phyloP scores from a whole-genome alignment of 2,113 vertebrate species.

The Lycaon pictus region DNA sequence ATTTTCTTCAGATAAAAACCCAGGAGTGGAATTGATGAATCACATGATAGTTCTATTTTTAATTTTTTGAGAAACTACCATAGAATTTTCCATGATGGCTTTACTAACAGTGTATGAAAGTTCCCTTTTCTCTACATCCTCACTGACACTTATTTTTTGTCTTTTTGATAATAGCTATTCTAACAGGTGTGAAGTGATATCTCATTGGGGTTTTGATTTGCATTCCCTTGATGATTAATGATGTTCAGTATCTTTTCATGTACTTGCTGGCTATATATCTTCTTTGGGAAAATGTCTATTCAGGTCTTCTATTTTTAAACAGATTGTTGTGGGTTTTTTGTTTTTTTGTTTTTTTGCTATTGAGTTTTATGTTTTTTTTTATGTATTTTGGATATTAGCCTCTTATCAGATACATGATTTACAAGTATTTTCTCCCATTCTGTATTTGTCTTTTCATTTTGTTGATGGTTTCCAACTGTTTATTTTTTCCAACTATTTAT shows the following conservation, averaged over 20 bases:
- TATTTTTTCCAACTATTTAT: neutral
- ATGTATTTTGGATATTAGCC: neutral
- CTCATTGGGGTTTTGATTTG: neutral
- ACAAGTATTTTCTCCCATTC: neutral
- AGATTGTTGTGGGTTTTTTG: neutral
- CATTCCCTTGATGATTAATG: neutral
- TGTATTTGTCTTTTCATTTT: neutral
- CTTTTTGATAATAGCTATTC: neutral
- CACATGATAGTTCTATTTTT: neutral
- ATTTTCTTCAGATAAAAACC: too few species aligned
- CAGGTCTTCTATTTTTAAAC: neutral
- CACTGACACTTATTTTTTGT: neutral
- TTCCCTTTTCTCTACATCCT: neutral
- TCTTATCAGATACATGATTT: neutral
- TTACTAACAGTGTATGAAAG: neutral
- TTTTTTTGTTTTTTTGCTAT: neutral
- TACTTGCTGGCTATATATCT: neutral
- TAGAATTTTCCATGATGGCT: neutral
- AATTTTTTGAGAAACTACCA: neutral
- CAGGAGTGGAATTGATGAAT: too few species aligned
- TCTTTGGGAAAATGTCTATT: neutral
- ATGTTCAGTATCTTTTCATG: neutral
- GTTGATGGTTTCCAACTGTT: neutral
- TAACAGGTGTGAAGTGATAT: neutral
- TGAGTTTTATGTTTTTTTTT: neutral